Conservation (phyloP, 2,888 invertebrate genomes). For the Litoditis marina region DNA sequence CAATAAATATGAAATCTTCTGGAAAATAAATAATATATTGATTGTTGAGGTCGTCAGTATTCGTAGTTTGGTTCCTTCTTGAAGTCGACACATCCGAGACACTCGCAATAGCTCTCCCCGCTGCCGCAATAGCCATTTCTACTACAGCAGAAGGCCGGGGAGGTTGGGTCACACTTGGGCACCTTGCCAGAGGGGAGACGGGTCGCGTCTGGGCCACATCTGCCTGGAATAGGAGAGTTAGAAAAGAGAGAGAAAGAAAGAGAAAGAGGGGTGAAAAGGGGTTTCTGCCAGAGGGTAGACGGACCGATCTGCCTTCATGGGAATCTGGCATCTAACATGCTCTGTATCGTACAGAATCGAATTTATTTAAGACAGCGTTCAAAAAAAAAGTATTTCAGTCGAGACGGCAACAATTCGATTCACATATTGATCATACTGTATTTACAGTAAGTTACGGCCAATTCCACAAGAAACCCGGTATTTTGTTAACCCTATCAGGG, state of each 20-base stretch:
- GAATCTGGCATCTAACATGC: too few relatives aligned
- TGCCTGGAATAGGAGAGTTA: slow-evolving; percentile 25
- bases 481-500: too few relatives aligned
- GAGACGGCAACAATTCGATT: too few relatives aligned
- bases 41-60: slow-evolving; percentile 16
- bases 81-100: slow-evolving; percentile 46
- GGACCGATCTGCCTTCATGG: too few relatives aligned
- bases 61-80: slow-evolving; percentile 35
- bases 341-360: too few relatives aligned
- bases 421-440: too few relatives aligned
- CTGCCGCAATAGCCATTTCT: slow-evolving; percentile 50
- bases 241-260: neutral
- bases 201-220: slow-evolving; percentile 53
- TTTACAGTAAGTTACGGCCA: too few relatives aligned
- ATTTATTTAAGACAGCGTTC: too few relatives aligned
- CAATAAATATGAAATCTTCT: neutral
- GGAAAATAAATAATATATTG: slow-evolving; percentile 3
- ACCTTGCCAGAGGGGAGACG: slow-evolving; percentile 41
- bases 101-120: slow-evolving; percentile 43
- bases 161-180: slow-evolving; percentile 52
- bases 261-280: too few relatives aligned
- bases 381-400: too few relatives aligned
- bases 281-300: too few relatives aligned
- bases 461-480: too few relatives aligned
- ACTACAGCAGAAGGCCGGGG: slow-evolving; percentile 36